Base-by-base conservation (phyloP, 2,113 vertebrate genomes). In the Cairina moschata region DNA sequence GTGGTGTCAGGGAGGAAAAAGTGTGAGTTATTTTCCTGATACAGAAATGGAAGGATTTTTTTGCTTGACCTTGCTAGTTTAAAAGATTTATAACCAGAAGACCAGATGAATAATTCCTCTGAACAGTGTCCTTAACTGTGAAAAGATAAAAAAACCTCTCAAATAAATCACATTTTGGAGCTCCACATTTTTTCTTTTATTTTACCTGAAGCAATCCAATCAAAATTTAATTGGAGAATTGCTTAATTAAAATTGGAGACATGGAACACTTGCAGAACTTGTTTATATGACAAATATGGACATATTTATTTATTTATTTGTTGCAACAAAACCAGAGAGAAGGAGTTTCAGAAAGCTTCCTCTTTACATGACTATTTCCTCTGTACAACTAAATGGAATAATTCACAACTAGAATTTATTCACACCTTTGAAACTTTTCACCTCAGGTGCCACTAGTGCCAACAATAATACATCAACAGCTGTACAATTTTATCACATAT, bases 401-500 rank as follows among this genome's bases (percentile, higher is more conserved):
- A 79, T 88, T 95, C 59, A 72, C 42, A 88, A 83, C 66, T 32
- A 87, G 56, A 95, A 94, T 73, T 71, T 96, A 93, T 94, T 96
- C 77, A 63, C 83, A 60, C 84, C 38, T 95, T 96, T 93, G 82
- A 96, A 96, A 91, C 54, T 97, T 96, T 88, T 96, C 78, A 96
- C 86, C 50, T 97, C 74, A 85, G 90, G 60, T 83, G 40, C 91
- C 72, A 67, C 36, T 21, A 42, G 40, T 84, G 86, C 81, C 81
- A 88, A 69, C 26, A 92, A 11, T 66, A 91, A 90, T 90, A 67
- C 7, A 86, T 78, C 86, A 86, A 23, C 66, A 96, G 18, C 38
- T 93, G 81, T 90, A 84, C 15, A 46, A 4, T 32, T 32, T 86
- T 56, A 52, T 29, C 86, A 76, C 68, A 67, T 8, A 1, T 42